Evolutionary conservation across 2,113 vertebrate species (phyloP).

Genomic region (Scatophagus argus): DNA sequence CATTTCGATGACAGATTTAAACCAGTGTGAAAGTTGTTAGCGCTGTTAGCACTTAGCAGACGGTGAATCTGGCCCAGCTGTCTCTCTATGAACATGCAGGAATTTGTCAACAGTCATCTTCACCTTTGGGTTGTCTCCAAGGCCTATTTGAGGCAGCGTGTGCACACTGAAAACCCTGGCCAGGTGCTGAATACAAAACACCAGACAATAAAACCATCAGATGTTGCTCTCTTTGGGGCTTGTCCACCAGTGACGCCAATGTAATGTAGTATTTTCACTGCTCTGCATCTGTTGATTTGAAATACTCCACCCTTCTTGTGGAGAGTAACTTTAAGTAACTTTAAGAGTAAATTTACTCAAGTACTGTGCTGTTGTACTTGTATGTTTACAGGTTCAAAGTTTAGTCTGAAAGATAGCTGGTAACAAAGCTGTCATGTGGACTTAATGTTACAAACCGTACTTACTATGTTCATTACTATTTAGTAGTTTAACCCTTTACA

Average conservation of each 20-base stretch:
- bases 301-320: neutral
- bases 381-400: neutral
- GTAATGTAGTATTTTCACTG: neutral
- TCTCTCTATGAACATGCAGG: slow-evolving; percentile 23
- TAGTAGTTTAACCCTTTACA: too few species aligned
- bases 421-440: too few species aligned
- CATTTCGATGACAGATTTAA: neutral
- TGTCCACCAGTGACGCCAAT: neutral
- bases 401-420: too few species aligned
- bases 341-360: neutral
- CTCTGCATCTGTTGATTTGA: neutral
- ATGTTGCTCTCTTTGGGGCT: neutral
- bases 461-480: too few species aligned
- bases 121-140: neutral
- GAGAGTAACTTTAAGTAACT: neutral
- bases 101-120: neutral
- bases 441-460: too few species aligned
- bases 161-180: slow-evolving; percentile 5
- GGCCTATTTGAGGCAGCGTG: neutral
- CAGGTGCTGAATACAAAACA: slow-evolving; percentile 11
- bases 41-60: slow-evolving; percentile 22
- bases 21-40: slow-evolving; percentile 17
- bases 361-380: neutral
- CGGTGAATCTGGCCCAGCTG: slow-evolving; percentile 13
- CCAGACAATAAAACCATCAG: neutral